phyloP scores from a whole-genome alignment of 2,797 vertebrate species.

The Spheniscus humboldti region DNA sequence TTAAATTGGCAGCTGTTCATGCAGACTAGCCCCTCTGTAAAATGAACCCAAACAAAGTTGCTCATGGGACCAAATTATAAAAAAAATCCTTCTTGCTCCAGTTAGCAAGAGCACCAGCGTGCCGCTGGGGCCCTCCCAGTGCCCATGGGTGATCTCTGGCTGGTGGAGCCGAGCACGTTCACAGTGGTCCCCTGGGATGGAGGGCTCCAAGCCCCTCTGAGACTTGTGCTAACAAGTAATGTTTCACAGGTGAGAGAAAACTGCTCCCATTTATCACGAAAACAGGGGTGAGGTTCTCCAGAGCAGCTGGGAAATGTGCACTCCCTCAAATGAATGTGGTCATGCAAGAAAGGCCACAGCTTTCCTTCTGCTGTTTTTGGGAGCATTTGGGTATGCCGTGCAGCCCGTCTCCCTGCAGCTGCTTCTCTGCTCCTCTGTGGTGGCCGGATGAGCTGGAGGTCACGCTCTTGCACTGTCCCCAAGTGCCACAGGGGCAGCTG shows the following conservation, averaged over 20 bases:
- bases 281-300: not conserved
- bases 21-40: not conserved
- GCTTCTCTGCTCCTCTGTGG: not conserved
- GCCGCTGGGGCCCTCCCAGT: not conserved
- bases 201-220: not conserved
- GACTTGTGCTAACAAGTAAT: not conserved
- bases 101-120: not conserved
- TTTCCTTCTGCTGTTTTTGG: not conserved
- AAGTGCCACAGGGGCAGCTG: not conserved
- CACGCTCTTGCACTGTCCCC: rapidly evolving
- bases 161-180: not conserved
- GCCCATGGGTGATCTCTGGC: not conserved
- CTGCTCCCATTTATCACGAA: not conserved
- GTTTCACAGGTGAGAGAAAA: not conserved
- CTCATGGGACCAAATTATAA: not conserved
- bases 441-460: not conserved
- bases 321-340: not conserved
- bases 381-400: not conserved
- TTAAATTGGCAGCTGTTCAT: not conserved
- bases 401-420: not conserved
- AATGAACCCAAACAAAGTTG: not conserved
- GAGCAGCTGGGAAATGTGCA: not conserved
- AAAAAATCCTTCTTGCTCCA: not conserved
- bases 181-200: not conserved
- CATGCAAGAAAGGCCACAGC: not conserved